Evolutionary conservation across 2,113 vertebrate species (phyloP).

Genomic region (Blennius ocellaris): DNA sequence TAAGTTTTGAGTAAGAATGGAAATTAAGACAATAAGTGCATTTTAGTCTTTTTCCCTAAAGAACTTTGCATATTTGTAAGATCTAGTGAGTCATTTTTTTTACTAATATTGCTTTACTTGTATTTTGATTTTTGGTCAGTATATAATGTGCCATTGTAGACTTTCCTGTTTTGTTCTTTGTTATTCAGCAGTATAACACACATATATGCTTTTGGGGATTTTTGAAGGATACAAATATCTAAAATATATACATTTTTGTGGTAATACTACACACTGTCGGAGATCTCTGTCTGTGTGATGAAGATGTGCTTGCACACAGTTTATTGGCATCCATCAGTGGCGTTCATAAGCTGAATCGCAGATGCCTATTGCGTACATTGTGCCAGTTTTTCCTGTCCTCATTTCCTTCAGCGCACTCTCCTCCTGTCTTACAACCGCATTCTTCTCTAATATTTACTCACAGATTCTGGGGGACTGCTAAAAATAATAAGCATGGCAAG

Average conservation of each 20-base stretch:
- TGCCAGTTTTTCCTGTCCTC: conserved; percentile 7
- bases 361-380: conserved; percentile 19
- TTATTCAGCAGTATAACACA: too few species aligned
- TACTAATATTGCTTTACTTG: too few species aligned
- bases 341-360: conserved; percentile 32
- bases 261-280: not conserved
- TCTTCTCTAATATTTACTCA: conserved; percentile 28
- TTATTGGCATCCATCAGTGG: conserved; percentile 23
- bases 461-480: conserved; percentile 14
- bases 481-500: conserved; percentile 30
- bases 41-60: too few species aligned
- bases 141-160: too few species aligned
- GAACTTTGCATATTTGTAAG: too few species aligned
- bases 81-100: too few species aligned
- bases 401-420: conserved; percentile 28
- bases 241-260: not conserved
- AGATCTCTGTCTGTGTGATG: conserved; percentile 3
- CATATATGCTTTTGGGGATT: not conserved
- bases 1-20: too few species aligned
- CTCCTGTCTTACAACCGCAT: conserved; percentile 2
- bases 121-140: too few species aligned
- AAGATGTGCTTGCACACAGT: not conserved
- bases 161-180: too few species aligned
- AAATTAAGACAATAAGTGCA: too few species aligned
- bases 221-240: not conserved